A percentile compares a stretch with the other conserved stretches of the same genome.
phyloP scores from a whole-genome alignment of 2,113 vertebrate genomes.

The Rhinoptilus africanus region DNA sequence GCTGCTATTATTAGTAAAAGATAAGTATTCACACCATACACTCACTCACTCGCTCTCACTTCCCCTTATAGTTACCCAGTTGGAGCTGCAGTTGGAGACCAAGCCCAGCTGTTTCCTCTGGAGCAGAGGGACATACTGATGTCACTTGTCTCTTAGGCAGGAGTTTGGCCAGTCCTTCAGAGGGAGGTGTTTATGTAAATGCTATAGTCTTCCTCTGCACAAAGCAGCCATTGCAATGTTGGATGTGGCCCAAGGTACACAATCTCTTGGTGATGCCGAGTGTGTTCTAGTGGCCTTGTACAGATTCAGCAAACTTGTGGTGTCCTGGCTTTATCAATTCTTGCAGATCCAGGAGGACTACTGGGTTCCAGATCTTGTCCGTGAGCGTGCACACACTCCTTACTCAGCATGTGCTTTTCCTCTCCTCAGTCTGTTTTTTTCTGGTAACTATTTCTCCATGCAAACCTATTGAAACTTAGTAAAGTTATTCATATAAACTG shows the following conservation, averaged over 20 bases:
- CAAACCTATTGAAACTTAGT: neutral
- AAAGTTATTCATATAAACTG: neutral
- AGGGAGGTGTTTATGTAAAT: neutral
- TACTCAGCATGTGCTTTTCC: neutral
- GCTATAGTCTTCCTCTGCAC: neutral
- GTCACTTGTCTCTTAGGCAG: neutral
- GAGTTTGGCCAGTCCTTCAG: neutral
- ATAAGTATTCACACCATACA: neutral
- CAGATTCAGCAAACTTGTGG: rapidly evolving
- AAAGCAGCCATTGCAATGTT: neutral
- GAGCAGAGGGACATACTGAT: neutral
- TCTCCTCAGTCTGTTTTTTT: neutral
- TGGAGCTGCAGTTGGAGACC: neutral
- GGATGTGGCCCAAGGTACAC: rapidly evolving
- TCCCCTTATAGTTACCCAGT: neutral
- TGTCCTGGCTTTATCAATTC: neutral
- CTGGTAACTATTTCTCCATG: neutral
- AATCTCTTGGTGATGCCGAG: neutral
- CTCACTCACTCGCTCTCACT: neutral
- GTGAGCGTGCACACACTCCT: rapidly evolving
- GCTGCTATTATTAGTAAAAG: neutral
- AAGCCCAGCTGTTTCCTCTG: neutral
- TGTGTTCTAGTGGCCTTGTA: neutral
- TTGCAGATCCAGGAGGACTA: neutral
- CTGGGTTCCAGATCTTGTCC: neutral